Percentiles rank a stretch among this genome's conserved stretches.
phyloP scores from a whole-genome alignment of 2,888 invertebrate genomes.

The Melipona bicolor region DNA sequence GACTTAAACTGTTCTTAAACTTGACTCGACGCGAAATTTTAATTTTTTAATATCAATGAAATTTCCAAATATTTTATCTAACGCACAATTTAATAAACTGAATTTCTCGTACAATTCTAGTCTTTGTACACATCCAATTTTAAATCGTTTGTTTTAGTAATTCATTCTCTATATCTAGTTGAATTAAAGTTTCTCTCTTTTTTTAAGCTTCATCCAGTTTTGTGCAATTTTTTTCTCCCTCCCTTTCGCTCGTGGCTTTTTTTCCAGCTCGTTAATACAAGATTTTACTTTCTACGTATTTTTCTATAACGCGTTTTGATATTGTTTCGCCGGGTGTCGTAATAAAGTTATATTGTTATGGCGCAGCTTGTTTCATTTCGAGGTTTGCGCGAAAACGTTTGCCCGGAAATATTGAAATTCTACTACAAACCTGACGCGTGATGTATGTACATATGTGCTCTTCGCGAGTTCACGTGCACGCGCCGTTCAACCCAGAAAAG shows the following conservation, averaged over 20 bases:
- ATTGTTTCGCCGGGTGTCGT: slow-evolving; percentile 5
- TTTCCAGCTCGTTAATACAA: not conserved
- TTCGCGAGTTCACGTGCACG: not conserved
- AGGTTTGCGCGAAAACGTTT: slow-evolving; percentile 14
- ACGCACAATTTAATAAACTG: no score
- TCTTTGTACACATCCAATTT: no score
- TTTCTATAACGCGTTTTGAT: not conserved
- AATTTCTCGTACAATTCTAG: no score
- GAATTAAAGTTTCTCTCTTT: not conserved
- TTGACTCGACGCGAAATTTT: no score
- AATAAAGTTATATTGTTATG: slow-evolving; percentile 9
- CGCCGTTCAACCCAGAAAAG: not conserved
- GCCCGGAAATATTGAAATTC: slow-evolving; percentile 19
- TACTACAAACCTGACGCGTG: not conserved
- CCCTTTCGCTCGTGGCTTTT: not conserved
- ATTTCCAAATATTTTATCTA: no score
- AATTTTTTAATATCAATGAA: no score
- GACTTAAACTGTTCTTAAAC: no score
- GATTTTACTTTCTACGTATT: not conserved
- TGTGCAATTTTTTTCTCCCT: not conserved
- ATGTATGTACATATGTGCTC: not conserved
- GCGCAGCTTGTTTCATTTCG: slow-evolving; percentile 9
- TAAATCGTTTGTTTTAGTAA: no score
- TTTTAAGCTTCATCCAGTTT: not conserved
- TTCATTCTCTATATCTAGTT: not conserved